Base-by-base conservation (phyloP, 2,888 invertebrate genomes). In the Aspidiotus destructor region DNA sequence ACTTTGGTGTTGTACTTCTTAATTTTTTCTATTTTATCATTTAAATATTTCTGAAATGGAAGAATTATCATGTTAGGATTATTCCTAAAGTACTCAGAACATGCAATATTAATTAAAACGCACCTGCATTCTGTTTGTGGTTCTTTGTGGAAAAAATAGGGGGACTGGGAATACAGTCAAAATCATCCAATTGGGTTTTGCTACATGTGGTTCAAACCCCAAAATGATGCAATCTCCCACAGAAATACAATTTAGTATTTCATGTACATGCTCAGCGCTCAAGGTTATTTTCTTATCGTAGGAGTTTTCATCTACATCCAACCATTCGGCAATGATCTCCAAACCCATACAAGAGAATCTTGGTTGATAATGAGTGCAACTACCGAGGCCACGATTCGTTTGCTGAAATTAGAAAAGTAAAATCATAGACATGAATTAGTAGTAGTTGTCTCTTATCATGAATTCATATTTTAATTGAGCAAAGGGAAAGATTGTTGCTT, bases 81-180 rank as follows among this genome's bases (percentile, higher is more conserved):
- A 8, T 10, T 44, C 48, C 8, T 44, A 10, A n/a, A n/a, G n/a
- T n/a, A n/a, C n/a, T n/a, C n/a, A n/a, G 72, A 99, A 89, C 98
- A 99, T 98, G 98, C 99, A 99, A 81, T 99, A 99, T 8, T 99
- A 99, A 62, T 99, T 84, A 0, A 98, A 93, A 78, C n/a, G n/a
- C n/a, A n/a, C n/a, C n/a, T n/a, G n/a, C n/a, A n/a, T n/a, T n/a
- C n/a, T n/a, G n/a, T n/a, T n/a, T n/a, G n/a, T n/a, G n/a, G n/a
- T n/a, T n/a, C n/a, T n/a, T n/a, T n/a, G n/a, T n/a, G n/a, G n/a
- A n/a, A n/a, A n/a, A n/a, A n/a, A n/a, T n/a, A n/a, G n/a, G n/a
- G n/a, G n/a, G n/a, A n/a, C n/a, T n/a, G n/a, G n/a, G n/a, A n/a
- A n/a, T n/a, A n/a, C n/a, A n/a, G n/a, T n/a, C n/a, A n/a, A n/a